Evolutionary conservation across 2,888 invertebrate genomes (phyloP).

Genomic region (Mesoligia furuncula): DNA sequence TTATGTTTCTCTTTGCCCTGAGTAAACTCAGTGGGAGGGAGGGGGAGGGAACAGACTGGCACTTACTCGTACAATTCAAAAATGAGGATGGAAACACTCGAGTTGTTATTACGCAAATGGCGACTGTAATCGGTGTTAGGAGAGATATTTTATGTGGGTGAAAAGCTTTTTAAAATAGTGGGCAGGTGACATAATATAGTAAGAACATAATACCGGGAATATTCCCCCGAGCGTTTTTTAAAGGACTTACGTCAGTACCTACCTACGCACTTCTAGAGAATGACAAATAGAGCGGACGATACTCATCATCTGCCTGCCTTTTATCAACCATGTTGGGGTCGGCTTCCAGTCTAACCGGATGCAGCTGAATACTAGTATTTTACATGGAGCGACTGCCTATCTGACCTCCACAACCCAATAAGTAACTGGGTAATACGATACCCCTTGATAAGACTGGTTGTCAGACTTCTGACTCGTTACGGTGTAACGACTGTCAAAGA

Average conservation of each 20-base stretch:
- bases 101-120: slow-evolving; percentile 41
- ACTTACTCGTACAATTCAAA: slow-evolving; percentile 47
- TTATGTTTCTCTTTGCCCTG: slow-evolving; percentile 51
- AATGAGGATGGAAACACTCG: slow-evolving; percentile 46
- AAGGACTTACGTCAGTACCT: not conserved
- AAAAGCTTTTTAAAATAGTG: slow-evolving; percentile 6
- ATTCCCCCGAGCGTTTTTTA: not conserved
- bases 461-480: no score
- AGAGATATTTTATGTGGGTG: slow-evolving; percentile 1
- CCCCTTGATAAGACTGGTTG: no score
- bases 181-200: not conserved
- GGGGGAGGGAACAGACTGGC: slow-evolving; percentile 23
- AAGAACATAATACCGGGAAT: not conserved
- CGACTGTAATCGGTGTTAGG: slow-evolving; percentile 10
- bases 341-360: no score
- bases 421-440: no score
- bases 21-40: slow-evolving; percentile 23
- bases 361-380: no score
- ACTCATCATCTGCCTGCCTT: no score
- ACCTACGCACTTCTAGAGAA: not conserved
- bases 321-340: no score
- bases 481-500: no score
- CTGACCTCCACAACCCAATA: no score
- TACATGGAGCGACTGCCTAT: no score
- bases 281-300: not conserved